Base-by-base conservation (phyloP, 2,888 invertebrate genomes). In the Trilocha varians region DNA sequence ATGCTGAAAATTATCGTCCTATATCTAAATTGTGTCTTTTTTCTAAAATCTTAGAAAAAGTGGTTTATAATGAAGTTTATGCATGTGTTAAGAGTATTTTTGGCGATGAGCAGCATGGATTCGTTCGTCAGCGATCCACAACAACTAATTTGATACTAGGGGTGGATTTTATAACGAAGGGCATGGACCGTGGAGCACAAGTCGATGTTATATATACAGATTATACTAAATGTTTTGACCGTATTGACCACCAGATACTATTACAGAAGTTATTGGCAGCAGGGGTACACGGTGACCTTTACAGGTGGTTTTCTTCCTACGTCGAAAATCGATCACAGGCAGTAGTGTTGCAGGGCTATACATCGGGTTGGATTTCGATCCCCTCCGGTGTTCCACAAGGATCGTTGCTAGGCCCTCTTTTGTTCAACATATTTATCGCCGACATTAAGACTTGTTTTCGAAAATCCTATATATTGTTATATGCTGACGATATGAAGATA, bases 111-210 rank as follows among this genome's bases (percentile, higher is more conserved):
- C 53, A 50, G 32, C 52, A 52, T 33, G 50, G 52, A 5, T 52
- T 53, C 34, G 3, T 55, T 1, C 41, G 16, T 32, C 18, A 33
- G 2, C 49, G 53, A 38, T 57, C 52, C 25, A 56, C 56, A 34
- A 52, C 49, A 40, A 43, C 49, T 32, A 49, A 45, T 16, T 34
- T 43, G 18, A 32, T 46, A 1, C 6, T 40, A 3, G 40, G 41
- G 3, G 17, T 14, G 6, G 50, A 50, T 0, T 40, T 36, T n/a
- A 16, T 39, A n/a, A 18, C 45, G 2, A 2, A 3, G 1, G 2
- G 13, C 0, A 45, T 45, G 45, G 38, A 41, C 2, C 3, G 5
- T 0, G 42, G 44, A 5, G 36, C 11, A 2, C 47, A 47, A 15
- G 45, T 48, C 8, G 52, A 50, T 13, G 38, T 40, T 1, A 32